A percentile compares a stretch with the other conserved stretches of the same genome.
phyloP scores from a whole-genome alignment of 1,140 invertebrate species.

The Bombus huntii region DNA sequence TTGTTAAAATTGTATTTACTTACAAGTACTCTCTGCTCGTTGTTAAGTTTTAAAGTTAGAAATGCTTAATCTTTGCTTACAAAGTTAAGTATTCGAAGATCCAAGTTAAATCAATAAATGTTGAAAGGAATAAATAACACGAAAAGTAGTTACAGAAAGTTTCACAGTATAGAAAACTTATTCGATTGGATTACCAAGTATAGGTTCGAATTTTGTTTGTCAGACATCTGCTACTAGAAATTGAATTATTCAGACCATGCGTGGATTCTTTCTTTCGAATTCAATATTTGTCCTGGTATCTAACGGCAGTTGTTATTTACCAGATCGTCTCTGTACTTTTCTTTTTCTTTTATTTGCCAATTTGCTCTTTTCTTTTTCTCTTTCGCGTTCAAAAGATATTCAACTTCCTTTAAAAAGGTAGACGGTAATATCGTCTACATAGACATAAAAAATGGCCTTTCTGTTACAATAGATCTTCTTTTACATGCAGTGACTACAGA shows the following conservation, averaged over 20 bases:
- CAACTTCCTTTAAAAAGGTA: too few relatives aligned
- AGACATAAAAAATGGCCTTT: too few relatives aligned
- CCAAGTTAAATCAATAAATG: neutral
- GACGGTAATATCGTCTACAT: too few relatives aligned
- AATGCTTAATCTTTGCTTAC: neutral
- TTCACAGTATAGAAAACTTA: neutral
- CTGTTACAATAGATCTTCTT: too few relatives aligned
- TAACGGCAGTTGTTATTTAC: neutral
- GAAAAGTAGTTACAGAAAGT: neutral
- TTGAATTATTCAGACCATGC: neutral
- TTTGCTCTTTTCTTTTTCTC: neutral
- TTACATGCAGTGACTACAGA: too few relatives aligned
- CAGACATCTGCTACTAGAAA: neutral
- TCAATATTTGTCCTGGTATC: neutral
- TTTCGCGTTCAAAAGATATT: too few relatives aligned
- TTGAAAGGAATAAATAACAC: too few relatives aligned
- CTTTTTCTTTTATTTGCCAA: neutral
- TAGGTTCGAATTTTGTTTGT: neutral
- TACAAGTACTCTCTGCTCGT: neutral
- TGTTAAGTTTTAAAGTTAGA: neutral
- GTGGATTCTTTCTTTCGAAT: neutral
- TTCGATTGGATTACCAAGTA: neutral
- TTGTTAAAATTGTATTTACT: neutral
- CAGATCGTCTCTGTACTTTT: neutral
- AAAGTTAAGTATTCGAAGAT: neutral